Evolutionary conservation across 2,888 invertebrate genomes (phyloP), one percentile per base, ranked within the genome.

Genomic region (Cylindroiulus punctatus): DNA sequence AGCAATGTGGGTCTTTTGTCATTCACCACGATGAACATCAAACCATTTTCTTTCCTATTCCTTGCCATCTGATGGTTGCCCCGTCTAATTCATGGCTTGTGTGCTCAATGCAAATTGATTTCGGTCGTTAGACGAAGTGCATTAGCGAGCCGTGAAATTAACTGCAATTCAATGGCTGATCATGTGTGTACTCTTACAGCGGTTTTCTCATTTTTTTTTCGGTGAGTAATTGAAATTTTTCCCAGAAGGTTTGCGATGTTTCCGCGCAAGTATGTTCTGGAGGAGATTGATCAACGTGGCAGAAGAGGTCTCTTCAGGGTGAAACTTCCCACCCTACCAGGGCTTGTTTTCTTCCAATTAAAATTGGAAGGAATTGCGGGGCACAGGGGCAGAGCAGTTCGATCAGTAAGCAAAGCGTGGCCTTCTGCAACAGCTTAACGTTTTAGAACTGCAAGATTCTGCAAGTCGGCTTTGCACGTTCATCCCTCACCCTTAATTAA

Each of bases 71-170:
- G 65, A 65, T n/a, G n/a, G n/a, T n/a, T n/a, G n/a, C n/a, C n/a
- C n/a, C n/a, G n/a, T n/a, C n/a, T n/a, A n/a, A n/a, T 65, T 26
- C 65, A 65, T 65, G 65, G 65, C 26, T 65, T 26, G 65, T 65
- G 26, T 65, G 65, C 26, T 65, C 65, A 65, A 65, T 65, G 65
- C 65, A 65, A 65, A 65, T 65, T 65, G 65, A 65, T 65, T 65
- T 26, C 10, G n/a, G 65, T 65, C 26, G 65, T 65, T 65, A 65
- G 65, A 65, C 7, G 65, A 65, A 65, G 26, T 65, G 65, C 65
- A 26, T 65, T 65, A 65, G 65, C 26, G 65, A 65, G 26, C 65
- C 65, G 65, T 65, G 26, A 65, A 65, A 65, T 65, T 65, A 65
- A 65, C 65, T 65, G 65, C 65, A 26, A 26, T 65, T 65, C 65